A percentile compares a stretch with the other conserved stretches of the same genome.
Evolutionary conservation across 2,888 invertebrate genomes (phyloP).

Genomic region (Dryobotodes eremita): DNA sequence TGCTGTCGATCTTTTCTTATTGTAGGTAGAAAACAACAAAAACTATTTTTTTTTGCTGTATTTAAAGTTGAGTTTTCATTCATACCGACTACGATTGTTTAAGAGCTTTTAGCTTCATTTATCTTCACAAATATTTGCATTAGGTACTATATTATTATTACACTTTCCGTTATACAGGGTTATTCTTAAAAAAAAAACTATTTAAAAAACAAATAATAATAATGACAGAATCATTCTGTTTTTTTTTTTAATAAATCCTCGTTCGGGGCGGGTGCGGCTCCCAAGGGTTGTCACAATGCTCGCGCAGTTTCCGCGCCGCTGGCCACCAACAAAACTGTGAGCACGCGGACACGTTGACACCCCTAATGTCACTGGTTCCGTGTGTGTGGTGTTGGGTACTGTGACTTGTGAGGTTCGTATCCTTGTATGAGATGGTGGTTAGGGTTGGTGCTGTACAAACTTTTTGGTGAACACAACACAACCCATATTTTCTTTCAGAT

Average conservation of each 20-base stretch:
- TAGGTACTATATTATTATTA: too few relatives aligned
- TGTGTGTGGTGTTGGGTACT: constrained; percentile 71
- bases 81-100: too few relatives aligned
- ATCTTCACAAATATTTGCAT: neutral
- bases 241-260: constrained; percentile 70
- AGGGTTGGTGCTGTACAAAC: constrained; percentile 68
- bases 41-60: too few relatives aligned
- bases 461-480: neutral
- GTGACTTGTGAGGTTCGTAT: constrained; percentile 70
- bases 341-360: constrained; percentile 79
- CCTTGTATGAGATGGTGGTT: constrained; percentile 59
- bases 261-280: constrained; percentile 71
- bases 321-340: constrained; percentile 81
- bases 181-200: neutral
- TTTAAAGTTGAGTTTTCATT: too few relatives aligned
- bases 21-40: too few relatives aligned
- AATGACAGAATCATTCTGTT: constrained; percentile 55
- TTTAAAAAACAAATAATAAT: constrained; percentile 54
- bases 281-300: constrained; percentile 85
- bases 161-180: too few relatives aligned
- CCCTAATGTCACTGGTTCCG: constrained; percentile 81
- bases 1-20: too few relatives aligned
- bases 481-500: neutral
- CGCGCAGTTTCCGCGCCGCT: constrained; percentile 82
- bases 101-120: neutral